Base-by-base conservation (phyloP, 2,113 vertebrate species). In the Melanotaenia duboulayi region DNA sequence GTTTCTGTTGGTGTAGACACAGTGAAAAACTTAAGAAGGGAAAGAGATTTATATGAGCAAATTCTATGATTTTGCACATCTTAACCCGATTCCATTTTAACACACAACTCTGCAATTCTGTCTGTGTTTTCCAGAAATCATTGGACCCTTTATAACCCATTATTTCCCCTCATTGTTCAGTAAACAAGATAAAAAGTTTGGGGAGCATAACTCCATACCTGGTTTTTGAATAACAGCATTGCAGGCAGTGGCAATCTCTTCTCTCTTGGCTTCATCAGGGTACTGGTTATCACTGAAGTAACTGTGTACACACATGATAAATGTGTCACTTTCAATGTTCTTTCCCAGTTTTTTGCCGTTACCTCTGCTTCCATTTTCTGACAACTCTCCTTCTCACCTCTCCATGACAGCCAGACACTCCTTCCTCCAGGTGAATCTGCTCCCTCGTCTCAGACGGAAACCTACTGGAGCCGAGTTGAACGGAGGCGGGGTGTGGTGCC, bases 221-320 rank as follows among this genome's bases (percentile, higher is more conserved):
- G 98, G 97, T 87, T 99, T 99, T 61, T 99, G 97, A 82, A 99
- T 99, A 32, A 99, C 98, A 13, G 96, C 96, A 25, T 99, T 99
- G 93, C 98, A 99, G 80, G 98, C 97, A 0, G 96, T 97, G 42
- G 98, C 96, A 11, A 99, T 99, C 92, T 99, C 98, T 92, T 99
- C 98, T 86, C 98, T 94, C 91, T 98, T 99, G 22, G 97, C 96
- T 89, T 99, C 98, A 20, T 99, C 98, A 0, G 98, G 98, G 78
- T 99, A 99, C 82, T 99, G 97, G 89, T 99, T 98, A 84, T 99
- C 97, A 84, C 96, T 96, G 94, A 99, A 99, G 93, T 97, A 99
- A 92, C 98, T 99, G 90, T 11, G 72, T 7, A 59, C 12, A 74
- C 11, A 65, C 4, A 70, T 13, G 25, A 12, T 2, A 51, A 35